Evolutionary conservation across 1,140 invertebrate species (phyloP), one percentile per base, ranked within the genome.

Genomic region (Oncopodura yosiiana): DNA sequence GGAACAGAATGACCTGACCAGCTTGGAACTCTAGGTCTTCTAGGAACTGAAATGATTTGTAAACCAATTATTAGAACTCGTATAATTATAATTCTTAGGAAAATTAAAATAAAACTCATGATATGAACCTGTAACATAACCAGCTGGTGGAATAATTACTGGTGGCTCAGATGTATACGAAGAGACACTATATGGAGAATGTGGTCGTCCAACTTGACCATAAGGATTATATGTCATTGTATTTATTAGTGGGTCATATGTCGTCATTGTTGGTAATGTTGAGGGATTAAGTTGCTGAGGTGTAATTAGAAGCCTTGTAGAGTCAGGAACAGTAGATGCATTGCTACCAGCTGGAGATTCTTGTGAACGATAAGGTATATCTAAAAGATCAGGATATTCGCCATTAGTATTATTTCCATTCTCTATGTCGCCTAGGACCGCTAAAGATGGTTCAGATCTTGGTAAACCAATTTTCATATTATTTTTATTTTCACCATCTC

Each of bases 91-190:
- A 41, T 16, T 24, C n/a, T n/a, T n/a, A n/a, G n/a, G n/a, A n/a
- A n/a, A n/a, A n/a, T n/a, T n/a, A n/a, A n/a, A n/a, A n/a, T n/a
- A n/a, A n/a, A n/a, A n/a, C n/a, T n/a, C n/a, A n/a, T n/a, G n/a
- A n/a, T n/a, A n/a, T n/a, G n/a, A n/a, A n/a, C n/a, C n/a, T n/a
- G 86, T 89, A 8, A 87, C 84, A 66, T 87, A 88, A 3, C 83
- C 76, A 1, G 77, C 38, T 4, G 46, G 44, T 58, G 74, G 72
- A 18, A 76, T 68, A 0, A 75, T 74, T 39, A 71, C 75, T 39
- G 63, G 63, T 30, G 73, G 69, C 6, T 56, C 56, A 11, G 49
- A 56, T 8, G 55, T 38, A 11, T 55, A 59, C 0, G 52, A 56
- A 21, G 32, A 26, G 1, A 55, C 53, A 34, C 49, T 60, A 30